These are phyloP conservation scores for Pseudorectes ferrugineus DNA, from an alignment of 2,113 vertebrate genomes.

Conservation along the genomic window DNA sequence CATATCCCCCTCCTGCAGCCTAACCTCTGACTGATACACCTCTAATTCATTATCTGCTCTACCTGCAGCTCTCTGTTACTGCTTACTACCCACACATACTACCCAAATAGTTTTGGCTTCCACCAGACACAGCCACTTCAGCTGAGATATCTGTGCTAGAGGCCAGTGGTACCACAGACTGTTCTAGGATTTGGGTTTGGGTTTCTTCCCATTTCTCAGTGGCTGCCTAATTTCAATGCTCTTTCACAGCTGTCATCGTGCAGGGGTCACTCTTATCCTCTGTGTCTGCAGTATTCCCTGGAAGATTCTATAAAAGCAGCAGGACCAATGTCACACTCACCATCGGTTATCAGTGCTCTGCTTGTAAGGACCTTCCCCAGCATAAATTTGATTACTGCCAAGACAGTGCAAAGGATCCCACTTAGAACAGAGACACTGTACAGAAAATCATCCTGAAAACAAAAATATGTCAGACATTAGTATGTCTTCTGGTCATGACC, in stretches of 20 bases:
- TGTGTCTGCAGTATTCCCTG: not conserved
- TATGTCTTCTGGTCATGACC: not conserved
- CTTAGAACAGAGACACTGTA: constrained; percentile 95
- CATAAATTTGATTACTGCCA: constrained; percentile 94
- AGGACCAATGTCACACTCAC: constrained; percentile 70
- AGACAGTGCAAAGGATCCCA: constrained; percentile 85
- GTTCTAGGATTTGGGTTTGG: not conserved
- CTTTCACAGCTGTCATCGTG: not conserved
- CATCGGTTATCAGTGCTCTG: constrained; percentile 94
- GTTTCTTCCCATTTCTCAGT: not conserved
- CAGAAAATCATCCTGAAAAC: constrained; percentile 90
- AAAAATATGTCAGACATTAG: not conserved
- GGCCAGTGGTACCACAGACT: not conserved
- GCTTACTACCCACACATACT: not conserved
- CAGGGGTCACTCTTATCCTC: not conserved
- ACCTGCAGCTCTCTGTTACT: not conserved
- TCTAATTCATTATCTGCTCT: not conserved
- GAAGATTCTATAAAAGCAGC: not conserved
- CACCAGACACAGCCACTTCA: not conserved
- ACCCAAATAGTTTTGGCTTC: no score
- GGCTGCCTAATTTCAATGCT: not conserved
- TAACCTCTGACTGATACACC: not conserved
- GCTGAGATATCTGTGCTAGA: not conserved
- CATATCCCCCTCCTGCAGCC: not conserved
- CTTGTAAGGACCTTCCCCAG: constrained; percentile 94